Conservation (phyloP, 2,797 vertebrate species). For the Cossypha caffra region DNA sequence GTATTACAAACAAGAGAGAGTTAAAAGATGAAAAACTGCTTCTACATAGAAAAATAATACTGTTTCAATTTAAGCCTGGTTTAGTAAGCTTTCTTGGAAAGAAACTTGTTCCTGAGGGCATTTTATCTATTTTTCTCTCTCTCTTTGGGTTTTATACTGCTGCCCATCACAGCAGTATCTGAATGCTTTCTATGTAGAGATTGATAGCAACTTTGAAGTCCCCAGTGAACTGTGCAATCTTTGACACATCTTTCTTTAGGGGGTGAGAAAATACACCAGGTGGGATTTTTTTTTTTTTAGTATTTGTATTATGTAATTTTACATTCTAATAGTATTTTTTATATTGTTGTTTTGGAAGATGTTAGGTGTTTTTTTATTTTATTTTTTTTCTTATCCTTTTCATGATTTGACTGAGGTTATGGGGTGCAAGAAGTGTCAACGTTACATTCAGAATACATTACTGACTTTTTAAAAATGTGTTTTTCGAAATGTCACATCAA, state of each 20-base stretch:
- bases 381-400: neutral
- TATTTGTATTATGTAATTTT: neutral
- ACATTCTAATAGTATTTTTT: neutral
- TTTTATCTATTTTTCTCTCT: slow-evolving; percentile 45
- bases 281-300: neutral
- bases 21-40: slow-evolving; percentile 51
- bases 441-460: neutral
- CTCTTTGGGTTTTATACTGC: slow-evolving; percentile 29
- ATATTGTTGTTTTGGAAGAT: neutral
- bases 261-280: neutral
- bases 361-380: neutral
- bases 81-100: slow-evolving; percentile 45
- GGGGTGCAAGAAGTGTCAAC: neutral
- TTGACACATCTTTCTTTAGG: neutral
- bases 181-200: neutral
- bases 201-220: slow-evolving; percentile 25
- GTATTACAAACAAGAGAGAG: slow-evolving; percentile 25
- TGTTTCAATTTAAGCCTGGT: slow-evolving; percentile 43
- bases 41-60: slow-evolving; percentile 24
- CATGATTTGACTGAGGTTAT: neutral
- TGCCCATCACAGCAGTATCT: slow-evolving; percentile 11
- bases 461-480: neutral
- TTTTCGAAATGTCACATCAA: neutral
- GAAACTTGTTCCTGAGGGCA: slow-evolving; percentile 46
- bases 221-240: neutral